Evolutionary conservation across 2,888 invertebrate species (phyloP).

Genomic region (Philereme vetulata): DNA sequence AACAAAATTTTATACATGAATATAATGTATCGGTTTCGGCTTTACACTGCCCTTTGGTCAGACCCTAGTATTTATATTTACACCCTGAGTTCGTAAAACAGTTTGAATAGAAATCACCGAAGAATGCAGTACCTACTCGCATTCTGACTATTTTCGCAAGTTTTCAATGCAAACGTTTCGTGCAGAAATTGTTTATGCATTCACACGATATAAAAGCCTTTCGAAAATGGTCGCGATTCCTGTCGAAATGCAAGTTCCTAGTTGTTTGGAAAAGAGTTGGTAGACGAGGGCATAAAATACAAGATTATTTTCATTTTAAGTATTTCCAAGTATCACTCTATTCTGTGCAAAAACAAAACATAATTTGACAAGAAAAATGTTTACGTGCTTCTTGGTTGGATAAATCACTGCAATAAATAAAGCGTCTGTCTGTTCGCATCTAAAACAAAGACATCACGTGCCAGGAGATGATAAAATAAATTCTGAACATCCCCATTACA

Average conservation of each 20-base stretch:
- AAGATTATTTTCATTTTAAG: slow-evolving; percentile 4
- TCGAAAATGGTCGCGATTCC: slow-evolving; percentile 18
- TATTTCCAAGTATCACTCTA: neutral
- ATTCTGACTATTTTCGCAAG: slow-evolving; percentile 24
- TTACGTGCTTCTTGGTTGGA: neutral
- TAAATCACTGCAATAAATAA: slow-evolving; percentile 46
- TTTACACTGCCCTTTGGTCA: slow-evolving; percentile 3
- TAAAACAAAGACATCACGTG: slow-evolving; percentile 80
- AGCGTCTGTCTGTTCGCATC: slow-evolving; percentile 49
- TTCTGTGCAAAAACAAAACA: neutral
- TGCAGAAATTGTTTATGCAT: slow-evolving; percentile 33
- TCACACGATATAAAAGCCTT: slow-evolving; percentile 27
- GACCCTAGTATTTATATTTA: slow-evolving; percentile 27
- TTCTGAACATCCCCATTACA: slow-evolving; percentile 80
- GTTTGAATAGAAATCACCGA: slow-evolving; percentile 50
- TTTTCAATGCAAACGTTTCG: slow-evolving; percentile 34
- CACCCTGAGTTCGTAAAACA: slow-evolving; percentile 28
- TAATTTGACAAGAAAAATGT: neutral
- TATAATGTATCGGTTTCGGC: neutral
- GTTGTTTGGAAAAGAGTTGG: slow-evolving; percentile 11
- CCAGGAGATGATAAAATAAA: slow-evolving; percentile 82
- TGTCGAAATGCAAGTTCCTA: slow-evolving; percentile 6
- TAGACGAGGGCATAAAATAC: slow-evolving; percentile 5
- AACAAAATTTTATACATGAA: too few relatives aligned
- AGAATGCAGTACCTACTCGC: slow-evolving; percentile 36